A percentile compares a stretch with the other conserved stretches of the same genome.
phyloP scores from a whole-genome alignment of 1,140 invertebrate genomes.

The Charaxes varanes region DNA sequence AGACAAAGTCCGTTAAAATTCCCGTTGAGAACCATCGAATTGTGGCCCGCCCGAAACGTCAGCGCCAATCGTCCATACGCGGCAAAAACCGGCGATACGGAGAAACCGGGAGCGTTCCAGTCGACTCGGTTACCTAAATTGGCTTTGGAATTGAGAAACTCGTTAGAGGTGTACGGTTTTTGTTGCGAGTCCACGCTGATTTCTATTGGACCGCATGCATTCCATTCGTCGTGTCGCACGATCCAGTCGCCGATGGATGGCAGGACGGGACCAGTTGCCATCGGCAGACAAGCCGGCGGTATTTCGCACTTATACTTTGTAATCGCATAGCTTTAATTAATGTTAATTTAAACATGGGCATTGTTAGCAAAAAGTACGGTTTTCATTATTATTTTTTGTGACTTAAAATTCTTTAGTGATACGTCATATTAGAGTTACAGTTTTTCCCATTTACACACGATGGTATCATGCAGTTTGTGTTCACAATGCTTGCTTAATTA shows the following conservation, averaged over 20 bases:
- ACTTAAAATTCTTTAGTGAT: too few species aligned
- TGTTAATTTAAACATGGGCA: too few species aligned
- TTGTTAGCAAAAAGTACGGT: too few species aligned
- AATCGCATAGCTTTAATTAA: too few species aligned
- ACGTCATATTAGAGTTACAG: too few species aligned
- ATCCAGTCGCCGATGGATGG: conserved; percentile 34
- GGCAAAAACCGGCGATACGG: conserved; percentile 18
- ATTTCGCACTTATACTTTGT: too few species aligned
- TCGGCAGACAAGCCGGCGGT: conserved; percentile 45
- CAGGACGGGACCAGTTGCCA: conserved; percentile 26
- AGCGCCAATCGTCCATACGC: conserved; percentile 1
- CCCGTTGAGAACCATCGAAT: conserved; percentile 15
- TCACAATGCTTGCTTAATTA: too few species aligned
- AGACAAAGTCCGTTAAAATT: conserved; percentile 17
- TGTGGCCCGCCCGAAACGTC: conserved; percentile 10
- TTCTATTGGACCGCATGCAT: conserved; percentile 51
- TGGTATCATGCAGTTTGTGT: too few species aligned
- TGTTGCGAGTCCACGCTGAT: conserved; percentile 36
- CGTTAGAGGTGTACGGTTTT: conserved; percentile 52
- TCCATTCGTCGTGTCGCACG: conserved; percentile 34
- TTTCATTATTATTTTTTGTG: too few species aligned
- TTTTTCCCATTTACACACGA: too few species aligned
- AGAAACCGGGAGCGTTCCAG: conserved; percentile 28
- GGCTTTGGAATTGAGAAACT: conserved; percentile 62
- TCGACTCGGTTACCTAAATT: conserved; percentile 38